Percentiles rank a stretch among this genome's conserved stretches.
These are phyloP conservation scores for Prorops nasuta DNA, from an alignment of 1,140 invertebrate genomes.

Conservation along the genomic window DNA sequence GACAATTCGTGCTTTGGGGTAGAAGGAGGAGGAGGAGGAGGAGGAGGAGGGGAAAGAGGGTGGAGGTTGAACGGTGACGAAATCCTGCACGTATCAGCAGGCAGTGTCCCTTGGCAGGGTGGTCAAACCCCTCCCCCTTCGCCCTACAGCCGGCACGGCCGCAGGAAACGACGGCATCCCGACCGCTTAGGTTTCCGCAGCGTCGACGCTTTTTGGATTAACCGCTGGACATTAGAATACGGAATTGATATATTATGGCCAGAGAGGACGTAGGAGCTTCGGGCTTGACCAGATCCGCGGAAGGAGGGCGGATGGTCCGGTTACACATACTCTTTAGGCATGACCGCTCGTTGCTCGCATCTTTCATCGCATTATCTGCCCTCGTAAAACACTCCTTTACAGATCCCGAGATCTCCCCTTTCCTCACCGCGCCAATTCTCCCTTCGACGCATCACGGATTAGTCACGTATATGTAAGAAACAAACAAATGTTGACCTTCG, in stretches of 20 bases:
- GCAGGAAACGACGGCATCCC: slow-evolving; percentile 20
- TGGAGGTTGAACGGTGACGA: slow-evolving; percentile 7
- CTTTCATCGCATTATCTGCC: slow-evolving; percentile 45
- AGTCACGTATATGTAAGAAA: too few relatives aligned
- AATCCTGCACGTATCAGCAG: too few relatives aligned
- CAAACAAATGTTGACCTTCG: too few relatives aligned
- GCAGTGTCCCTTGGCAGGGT: too few relatives aligned
- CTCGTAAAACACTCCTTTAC: slow-evolving; percentile 45
- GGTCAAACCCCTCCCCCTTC: too few relatives aligned
- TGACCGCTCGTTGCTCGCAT: slow-evolving; percentile 40
- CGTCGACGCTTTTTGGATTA: slow-evolving; percentile 47
- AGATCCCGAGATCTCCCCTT: slow-evolving; percentile 26
- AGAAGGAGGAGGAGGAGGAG: not conserved
- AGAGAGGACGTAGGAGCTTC: not conserved
- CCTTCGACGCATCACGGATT: too few relatives aligned
- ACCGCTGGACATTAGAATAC: slow-evolving; percentile 48
- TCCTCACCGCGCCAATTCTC: slow-evolving; percentile 6
- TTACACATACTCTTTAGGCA: slow-evolving; percentile 42
- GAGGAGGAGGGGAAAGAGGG: not conserved
- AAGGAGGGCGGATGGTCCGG: slow-evolving; percentile 28
- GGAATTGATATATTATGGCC: slow-evolving; percentile 46
- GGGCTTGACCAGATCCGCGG: slow-evolving; percentile 10
- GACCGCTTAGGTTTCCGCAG: slow-evolving; percentile 39
- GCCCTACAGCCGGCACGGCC: too few relatives aligned
- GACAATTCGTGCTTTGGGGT: not conserved